Conservation (phyloP, 2,888 invertebrate genomes). For the Noctua pronuba region DNA sequence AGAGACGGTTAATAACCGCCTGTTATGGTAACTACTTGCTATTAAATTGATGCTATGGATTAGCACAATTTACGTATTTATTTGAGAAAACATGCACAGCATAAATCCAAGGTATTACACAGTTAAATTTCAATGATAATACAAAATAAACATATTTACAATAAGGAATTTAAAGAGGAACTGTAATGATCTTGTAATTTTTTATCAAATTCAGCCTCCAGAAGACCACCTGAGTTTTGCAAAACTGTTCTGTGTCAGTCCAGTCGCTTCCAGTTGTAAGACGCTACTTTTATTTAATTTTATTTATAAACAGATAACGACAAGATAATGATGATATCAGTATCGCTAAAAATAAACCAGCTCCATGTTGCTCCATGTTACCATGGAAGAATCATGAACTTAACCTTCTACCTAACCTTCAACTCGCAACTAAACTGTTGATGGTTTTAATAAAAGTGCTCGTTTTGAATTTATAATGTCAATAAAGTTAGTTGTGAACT, state of each 20-base stretch:
- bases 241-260: neutral
- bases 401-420: constrained; percentile 36
- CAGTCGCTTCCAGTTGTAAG: neutral
- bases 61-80: neutral
- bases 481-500: constrained; percentile 41
- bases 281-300: neutral
- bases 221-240: neutral
- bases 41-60: neutral
- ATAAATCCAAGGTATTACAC: neutral
- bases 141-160: neutral
- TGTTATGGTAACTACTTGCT: neutral
- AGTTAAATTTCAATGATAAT: neutral
- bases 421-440: constrained; percentile 13
- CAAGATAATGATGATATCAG: too few species aligned
- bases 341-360: neutral
- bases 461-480: constrained; percentile 47
- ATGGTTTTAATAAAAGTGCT: constrained; percentile 28
- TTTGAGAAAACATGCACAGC: neutral
- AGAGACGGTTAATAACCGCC: neutral
- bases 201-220: neutral
- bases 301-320: neutral
- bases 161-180: too few species aligned
- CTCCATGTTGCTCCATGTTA: constrained; percentile 7
- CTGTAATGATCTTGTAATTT: neutral
- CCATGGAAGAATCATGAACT: neutral